Percentiles rank a stretch among this genome's conserved stretches.
Evolutionary conservation across 1,140 invertebrate species (phyloP).

Genomic region (Adelges cooleyi): DNA sequence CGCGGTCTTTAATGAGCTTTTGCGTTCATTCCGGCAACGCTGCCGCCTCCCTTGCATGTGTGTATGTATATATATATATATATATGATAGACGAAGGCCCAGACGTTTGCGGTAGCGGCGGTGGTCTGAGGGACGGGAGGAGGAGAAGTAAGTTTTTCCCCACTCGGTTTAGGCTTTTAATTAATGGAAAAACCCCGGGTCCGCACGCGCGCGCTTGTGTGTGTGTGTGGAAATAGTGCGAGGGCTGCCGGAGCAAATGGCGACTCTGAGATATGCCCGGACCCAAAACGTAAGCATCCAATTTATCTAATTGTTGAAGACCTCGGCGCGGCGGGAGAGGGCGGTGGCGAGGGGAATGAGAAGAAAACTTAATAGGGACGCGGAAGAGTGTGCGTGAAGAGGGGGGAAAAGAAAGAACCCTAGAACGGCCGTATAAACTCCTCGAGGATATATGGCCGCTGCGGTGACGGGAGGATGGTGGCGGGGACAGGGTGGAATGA

Average conservation of each 20-base stretch:
- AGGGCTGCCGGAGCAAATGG: background rate
- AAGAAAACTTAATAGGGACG: background rate
- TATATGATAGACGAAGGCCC: background rate
- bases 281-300: conserved; percentile 27
- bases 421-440: conserved; percentile 2
- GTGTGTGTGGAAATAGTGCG: background rate
- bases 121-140: background rate
- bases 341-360: background rate
- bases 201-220: background rate
- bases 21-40: conserved; percentile 20
- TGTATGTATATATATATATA: background rate
- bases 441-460: background rate
- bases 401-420: background rate
- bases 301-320: conserved; percentile 29
- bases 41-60: background rate
- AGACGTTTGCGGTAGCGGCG: background rate
- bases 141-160: background rate
- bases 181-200: conserved; percentile 25
- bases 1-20: conserved; percentile 28
- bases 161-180: conserved; percentile 24
- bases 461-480: background rate
- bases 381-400: background rate
- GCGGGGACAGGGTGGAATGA: background rate
- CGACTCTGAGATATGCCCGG: conserved; percentile 21
- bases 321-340: background rate